Conservation (phyloP, 2,113 vertebrate species). For the Hippocampus guttulatus region DNA sequence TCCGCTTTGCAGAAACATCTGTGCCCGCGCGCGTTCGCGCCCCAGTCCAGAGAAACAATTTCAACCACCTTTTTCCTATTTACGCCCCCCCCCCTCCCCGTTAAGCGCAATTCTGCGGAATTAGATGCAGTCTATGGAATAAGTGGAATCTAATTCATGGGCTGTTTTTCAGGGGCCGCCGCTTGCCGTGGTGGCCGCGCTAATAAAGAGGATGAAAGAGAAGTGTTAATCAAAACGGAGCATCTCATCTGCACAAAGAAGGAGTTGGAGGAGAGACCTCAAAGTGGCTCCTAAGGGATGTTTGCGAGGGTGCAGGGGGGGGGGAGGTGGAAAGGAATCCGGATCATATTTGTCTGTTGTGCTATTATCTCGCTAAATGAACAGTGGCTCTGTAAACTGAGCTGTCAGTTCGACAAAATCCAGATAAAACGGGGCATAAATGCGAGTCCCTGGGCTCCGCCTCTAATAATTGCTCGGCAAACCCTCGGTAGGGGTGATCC, state of each 20-base stretch:
- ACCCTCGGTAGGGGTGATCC: constrained; percentile 22
- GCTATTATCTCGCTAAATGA: constrained; percentile 14
- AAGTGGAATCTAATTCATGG: constrained; percentile 64
- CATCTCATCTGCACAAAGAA: constrained; percentile 59
- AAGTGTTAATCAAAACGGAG: constrained; percentile 65
- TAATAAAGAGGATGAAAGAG: constrained; percentile 68
- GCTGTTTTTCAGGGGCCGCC: constrained; percentile 35
- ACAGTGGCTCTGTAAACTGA: background rate
- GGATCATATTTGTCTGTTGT: constrained; percentile 2
- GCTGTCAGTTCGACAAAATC: constrained; percentile 17
- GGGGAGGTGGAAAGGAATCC: background rate
- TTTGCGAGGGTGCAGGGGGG: constrained; percentile 6
- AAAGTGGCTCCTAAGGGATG: constrained; percentile 38
- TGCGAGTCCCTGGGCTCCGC: constrained; percentile 17
- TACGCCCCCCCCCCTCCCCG: constrained; percentile 33
- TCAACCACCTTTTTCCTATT: constrained; percentile 57
- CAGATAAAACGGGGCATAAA: constrained; percentile 14
- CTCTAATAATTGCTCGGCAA: constrained; percentile 33
- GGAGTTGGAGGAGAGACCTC: constrained; percentile 39
- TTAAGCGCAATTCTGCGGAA: constrained; percentile 51
- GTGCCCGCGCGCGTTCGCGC: constrained; percentile 6
- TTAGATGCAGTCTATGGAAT: constrained; percentile 47
- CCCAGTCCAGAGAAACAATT: constrained; percentile 53
- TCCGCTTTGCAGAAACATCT: constrained; percentile 49
- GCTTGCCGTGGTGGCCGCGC: constrained; percentile 36